These are phyloP conservation scores for Lysiphlebus fabarum DNA, from an alignment of 1,140 invertebrate genomes.

Conservation along the genomic window DNA sequence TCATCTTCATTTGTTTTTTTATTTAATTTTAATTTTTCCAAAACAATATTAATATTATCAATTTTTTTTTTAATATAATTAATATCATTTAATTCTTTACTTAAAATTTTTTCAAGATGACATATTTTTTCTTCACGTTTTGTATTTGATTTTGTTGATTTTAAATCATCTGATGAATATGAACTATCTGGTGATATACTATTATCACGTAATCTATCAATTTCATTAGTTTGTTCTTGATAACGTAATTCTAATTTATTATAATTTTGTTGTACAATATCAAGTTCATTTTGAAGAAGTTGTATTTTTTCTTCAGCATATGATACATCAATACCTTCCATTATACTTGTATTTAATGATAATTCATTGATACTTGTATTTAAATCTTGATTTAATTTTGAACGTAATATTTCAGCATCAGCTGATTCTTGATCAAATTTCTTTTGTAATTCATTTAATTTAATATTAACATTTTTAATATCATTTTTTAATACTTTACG, in stretches of 20 bases:
- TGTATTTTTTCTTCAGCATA: conserved; percentile 35
- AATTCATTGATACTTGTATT: conserved; percentile 27
- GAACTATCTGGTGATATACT: conserved; percentile 15
- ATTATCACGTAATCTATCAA: conserved; percentile 29
- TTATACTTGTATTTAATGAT: conserved; percentile 27
- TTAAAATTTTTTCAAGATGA: conserved; percentile 16
- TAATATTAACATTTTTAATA: conserved; percentile 34
- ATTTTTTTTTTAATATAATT: conserved; percentile 12
- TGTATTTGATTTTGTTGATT: conserved; percentile 14
- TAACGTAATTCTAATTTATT: conserved; percentile 26
- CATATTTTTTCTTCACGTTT: conserved; percentile 23
- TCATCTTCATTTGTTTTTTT: conserved; percentile 25
- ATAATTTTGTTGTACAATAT: conserved; percentile 31
- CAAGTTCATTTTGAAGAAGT: conserved; percentile 28
- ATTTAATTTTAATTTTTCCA: conserved; percentile 32
- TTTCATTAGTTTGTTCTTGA: conserved; percentile 33
- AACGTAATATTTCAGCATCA: conserved; percentile 29
- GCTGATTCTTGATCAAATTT: conserved; percentile 36
- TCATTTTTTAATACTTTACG: conserved; percentile 35
- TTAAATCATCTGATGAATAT: conserved; percentile 9
- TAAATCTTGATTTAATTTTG: conserved; percentile 36
- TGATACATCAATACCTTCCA: conserved; percentile 28
- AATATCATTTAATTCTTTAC: conserved; percentile 25
- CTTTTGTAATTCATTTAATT: conserved; percentile 33
- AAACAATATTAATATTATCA: conserved; percentile 18